Evolutionary conservation across 2,797 vertebrate species (phyloP).

Genomic region (Poeciliopsis turneri): DNA sequence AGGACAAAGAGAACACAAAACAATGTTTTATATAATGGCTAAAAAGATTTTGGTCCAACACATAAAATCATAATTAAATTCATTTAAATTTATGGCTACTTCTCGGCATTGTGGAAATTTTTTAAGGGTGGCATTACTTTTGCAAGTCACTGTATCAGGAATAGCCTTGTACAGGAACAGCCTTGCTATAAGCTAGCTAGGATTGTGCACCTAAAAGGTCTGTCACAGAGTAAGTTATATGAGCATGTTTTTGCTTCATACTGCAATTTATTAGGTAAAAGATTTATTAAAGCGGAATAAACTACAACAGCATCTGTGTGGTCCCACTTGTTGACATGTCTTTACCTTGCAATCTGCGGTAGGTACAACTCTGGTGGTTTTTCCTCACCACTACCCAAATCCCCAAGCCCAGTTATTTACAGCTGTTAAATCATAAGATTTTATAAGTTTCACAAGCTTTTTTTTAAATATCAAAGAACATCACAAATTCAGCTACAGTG

Average conservation of each 20-base stretch:
- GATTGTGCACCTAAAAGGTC: constrained; percentile 9
- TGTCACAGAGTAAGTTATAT: constrained; percentile 23
- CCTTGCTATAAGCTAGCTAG: background rate
- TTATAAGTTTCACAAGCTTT: constrained; percentile 25
- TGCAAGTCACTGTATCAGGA: background rate
- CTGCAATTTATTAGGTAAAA: constrained; percentile 41
- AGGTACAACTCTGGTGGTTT: constrained; percentile 49
- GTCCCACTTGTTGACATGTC: constrained; percentile 46
- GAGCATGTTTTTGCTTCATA: constrained; percentile 12
- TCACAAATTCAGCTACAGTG: constrained; percentile 31
- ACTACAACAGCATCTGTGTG: constrained; percentile 48
- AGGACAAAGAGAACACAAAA: background rate
- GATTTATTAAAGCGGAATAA: constrained; percentile 36
- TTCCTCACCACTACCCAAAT: constrained; percentile 19
- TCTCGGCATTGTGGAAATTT: background rate
- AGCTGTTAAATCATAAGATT: constrained; percentile 40
- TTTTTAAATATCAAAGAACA: constrained; percentile 27
- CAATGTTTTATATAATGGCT: background rate
- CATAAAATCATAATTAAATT: background rate
- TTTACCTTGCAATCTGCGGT: constrained; percentile 56
- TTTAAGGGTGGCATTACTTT: background rate
- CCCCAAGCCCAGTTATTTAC: constrained; percentile 28
- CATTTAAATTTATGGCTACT: background rate
- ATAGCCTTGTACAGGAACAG: background rate
- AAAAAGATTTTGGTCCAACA: background rate